Evolutionary conservation across 2,797 vertebrate genomes (phyloP).

Genomic region (Sparidentex hasta): DNA sequence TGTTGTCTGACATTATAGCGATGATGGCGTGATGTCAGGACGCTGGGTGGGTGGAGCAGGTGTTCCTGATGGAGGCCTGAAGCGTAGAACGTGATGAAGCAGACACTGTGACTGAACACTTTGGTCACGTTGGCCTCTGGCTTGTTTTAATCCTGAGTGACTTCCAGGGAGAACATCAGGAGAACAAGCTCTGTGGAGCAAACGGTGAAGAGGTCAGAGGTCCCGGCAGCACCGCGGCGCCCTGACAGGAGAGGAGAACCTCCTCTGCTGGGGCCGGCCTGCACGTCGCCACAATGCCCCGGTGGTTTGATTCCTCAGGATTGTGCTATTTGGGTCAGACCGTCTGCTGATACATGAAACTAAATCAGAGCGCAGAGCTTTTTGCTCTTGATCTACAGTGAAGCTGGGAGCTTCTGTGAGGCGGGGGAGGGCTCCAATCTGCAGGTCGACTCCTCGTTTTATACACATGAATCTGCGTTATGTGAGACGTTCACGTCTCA

Average conservation of each 20-base stretch:
- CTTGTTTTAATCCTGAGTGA: constrained; percentile 39
- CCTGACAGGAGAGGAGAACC: constrained; percentile 10
- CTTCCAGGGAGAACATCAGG: constrained; percentile 1
- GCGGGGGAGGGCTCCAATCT: background rate
- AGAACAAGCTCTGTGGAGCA: background rate
- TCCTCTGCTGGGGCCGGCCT: background rate
- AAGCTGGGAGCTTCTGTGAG: background rate
- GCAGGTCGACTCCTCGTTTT: background rate
- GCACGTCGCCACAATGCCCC: background rate
- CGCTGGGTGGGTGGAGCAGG: background rate
- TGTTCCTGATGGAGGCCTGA: background rate
- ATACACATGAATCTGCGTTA: background rate
- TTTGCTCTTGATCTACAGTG: background rate
- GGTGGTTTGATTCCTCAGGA: background rate
- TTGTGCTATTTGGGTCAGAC: background rate
- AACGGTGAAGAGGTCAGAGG: constrained; percentile 41
- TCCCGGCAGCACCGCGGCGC: background rate
- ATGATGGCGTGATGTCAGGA: no score
- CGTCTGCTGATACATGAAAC: background rate
- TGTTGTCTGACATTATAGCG: background rate
- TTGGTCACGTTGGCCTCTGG: constrained; percentile 14
- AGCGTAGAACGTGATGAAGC: background rate
- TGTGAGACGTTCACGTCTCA: background rate
- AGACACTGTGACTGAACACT: background rate
- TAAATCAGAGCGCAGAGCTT: background rate